Evolutionary conservation across 2,113 vertebrate species (phyloP).

Genomic region (Nettapus auritus): DNA sequence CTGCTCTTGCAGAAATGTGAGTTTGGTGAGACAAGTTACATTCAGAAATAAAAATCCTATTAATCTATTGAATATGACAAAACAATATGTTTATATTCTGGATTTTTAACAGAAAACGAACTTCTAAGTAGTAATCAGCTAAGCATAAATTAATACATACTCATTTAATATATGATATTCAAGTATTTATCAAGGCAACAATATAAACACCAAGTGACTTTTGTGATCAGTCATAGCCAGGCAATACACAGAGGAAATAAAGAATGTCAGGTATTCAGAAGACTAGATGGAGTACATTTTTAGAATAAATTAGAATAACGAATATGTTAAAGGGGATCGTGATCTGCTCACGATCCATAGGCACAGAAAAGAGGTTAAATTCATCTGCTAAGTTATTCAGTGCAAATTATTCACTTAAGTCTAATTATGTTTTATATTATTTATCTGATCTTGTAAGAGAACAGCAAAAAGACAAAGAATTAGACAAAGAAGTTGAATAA

Average conservation of each 20-base stretch:
- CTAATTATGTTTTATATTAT: constrained; percentile 14
- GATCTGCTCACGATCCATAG: not conserved
- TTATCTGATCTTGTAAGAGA: constrained; percentile 6
- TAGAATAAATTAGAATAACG: constrained; percentile 42
- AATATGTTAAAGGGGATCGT: constrained; percentile 26
- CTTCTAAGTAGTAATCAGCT: not conserved
- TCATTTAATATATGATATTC: not conserved
- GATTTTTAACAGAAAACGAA: not conserved
- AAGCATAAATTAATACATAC: not conserved
- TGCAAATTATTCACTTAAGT: constrained; percentile 35
- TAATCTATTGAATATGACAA: not conserved
- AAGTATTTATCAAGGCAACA: not conserved
- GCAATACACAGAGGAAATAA: not conserved
- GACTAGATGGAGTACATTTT: not conserved
- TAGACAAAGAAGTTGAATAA: not conserved
- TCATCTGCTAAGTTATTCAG: constrained; percentile 36
- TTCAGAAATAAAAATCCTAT: not conserved
- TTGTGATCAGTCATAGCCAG: not conserved
- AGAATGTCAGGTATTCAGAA: not conserved
- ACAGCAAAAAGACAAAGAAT: not conserved
- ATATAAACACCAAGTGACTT: not conserved
- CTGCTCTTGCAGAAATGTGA: not conserved
- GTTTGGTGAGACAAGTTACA: not conserved
- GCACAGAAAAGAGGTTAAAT: constrained; percentile 28
- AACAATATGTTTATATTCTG: not conserved